These are phyloP conservation scores for Tretioscincus oriximinensis DNA, from an alignment of 2,113 vertebrate genomes.

Conservation along the genomic window DNA sequence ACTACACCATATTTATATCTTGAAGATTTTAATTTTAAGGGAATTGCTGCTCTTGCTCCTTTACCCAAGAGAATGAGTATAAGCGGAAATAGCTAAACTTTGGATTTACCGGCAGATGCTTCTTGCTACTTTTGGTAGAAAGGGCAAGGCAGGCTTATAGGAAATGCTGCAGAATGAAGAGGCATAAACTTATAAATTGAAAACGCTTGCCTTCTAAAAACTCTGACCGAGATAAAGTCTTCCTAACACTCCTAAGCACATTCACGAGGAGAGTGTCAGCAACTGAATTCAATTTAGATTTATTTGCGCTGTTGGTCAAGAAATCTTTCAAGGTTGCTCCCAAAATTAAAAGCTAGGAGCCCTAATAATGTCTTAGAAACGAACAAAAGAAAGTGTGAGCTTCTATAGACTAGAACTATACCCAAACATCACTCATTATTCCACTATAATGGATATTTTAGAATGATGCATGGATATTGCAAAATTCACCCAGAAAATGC, in stretches of 20 bases:
- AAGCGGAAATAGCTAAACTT: background rate
- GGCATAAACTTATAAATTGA: slow-evolving; percentile 8
- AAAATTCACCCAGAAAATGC: no score
- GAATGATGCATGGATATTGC: no score
- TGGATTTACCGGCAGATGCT: slow-evolving; percentile 12
- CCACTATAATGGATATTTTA: no score
- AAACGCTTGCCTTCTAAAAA: slow-evolving; percentile 15
- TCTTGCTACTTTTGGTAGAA: background rate
- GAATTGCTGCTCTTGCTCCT: background rate
- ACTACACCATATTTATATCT: background rate
- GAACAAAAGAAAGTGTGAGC: background rate
- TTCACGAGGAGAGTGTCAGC: background rate
- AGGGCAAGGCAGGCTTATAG: background rate
- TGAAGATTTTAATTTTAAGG: background rate
- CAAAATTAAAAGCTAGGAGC: background rate
- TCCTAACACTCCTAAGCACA: background rate
- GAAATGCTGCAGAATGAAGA: slow-evolving; percentile 30
- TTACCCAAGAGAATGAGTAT: background rate
- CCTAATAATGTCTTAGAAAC: no score
- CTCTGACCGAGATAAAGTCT: slow-evolving; percentile 23
- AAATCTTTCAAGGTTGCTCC: slow-evolving; percentile 9
- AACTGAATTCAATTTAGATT: background rate
- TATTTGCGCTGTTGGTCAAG: background rate
- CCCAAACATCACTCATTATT: no score
- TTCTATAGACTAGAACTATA: slow-evolving; percentile 18